Evolutionary conservation across 2,113 vertebrate genomes (phyloP).

Genomic region (Perca schrenkii): DNA sequence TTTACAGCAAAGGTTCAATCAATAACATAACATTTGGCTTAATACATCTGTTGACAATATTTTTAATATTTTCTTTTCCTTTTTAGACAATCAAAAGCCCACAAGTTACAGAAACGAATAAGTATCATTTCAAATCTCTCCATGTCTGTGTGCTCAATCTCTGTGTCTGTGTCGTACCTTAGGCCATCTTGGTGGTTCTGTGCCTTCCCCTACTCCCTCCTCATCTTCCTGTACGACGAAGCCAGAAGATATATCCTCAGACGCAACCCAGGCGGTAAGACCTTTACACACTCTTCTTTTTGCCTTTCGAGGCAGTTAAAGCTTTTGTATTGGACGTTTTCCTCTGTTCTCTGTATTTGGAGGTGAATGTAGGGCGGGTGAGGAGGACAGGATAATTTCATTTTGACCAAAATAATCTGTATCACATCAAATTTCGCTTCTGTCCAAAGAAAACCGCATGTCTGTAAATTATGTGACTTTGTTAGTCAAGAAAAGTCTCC

Average conservation of each 20-base stretch:
- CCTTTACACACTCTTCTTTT: background rate
- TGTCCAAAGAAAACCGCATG: no score
- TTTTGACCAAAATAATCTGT: background rate
- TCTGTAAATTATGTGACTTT: no score
- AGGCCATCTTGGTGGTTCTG: conserved; percentile 88
- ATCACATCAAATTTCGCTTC: no score
- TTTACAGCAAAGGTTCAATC: background rate
- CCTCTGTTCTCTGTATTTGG: background rate
- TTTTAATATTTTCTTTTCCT: background rate
- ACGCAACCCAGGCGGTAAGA: conserved; percentile 86
- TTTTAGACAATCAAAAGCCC: background rate
- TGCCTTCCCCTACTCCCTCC: conserved; percentile 84
- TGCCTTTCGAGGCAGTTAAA: background rate
- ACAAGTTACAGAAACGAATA: background rate
- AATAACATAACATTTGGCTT: background rate
- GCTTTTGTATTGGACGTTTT: background rate
- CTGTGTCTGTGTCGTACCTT: conserved; percentile 34
- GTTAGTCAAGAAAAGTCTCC: no score
- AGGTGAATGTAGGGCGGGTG: no score
- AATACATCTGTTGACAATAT: background rate
- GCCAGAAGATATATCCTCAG: conserved; percentile 85
- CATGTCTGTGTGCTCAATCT: background rate
- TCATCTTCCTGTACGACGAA: conserved; percentile 88
- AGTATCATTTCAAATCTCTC: background rate
- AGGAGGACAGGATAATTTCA: background rate